Base-by-base conservation (phyloP, 2,113 vertebrate species). In the Entomyzon cyanotis region DNA sequence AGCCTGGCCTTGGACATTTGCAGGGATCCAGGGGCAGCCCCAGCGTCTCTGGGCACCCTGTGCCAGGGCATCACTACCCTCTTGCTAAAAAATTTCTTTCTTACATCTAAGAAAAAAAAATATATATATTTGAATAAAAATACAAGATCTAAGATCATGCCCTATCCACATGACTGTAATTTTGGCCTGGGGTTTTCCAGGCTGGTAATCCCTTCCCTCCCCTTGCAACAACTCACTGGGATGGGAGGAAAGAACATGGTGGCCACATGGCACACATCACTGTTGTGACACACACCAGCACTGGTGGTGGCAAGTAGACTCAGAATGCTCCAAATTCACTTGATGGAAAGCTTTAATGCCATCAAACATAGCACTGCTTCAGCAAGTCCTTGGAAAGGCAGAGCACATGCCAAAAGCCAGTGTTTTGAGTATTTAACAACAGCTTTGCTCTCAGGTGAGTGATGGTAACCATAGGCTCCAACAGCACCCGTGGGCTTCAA, bases 311-410 rank as follows among this genome's bases (percentile, higher is more conserved):
- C 21, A 62, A 22, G 47, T 22, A 76, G 42, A 58, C 4, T 37
- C 33, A 44, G 16, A 14, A 30, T 49, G 28, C 24, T 87, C 35
- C 39, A 41, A 31, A 80, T 42, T 58, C 30, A 16, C 23, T 27
- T 39, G 23, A 47, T 28, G 49, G 49, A 75, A 35, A 62, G 19
- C 2, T 3, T 30, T 50, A 50, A 2, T 39, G 56, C 37, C 52
- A 46, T 28, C 0, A 0, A 52, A 28, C 8, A 16, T 0, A 39
- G 42, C 79, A 46, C 22, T 2, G 2, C 42, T 52, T n/a, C 4
- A 4, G 23, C 31, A 55, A 10, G 20, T 60, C 35, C 37, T 53
- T 65, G 47, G 63, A 42, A 70, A 46, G 49, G 30, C 27, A 50
- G 41, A 35, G 24, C 37, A 9, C 25, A 31, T 31, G 31, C 49